phyloP scores from a whole-genome alignment of 2,888 invertebrate genomes.

The Limnephilus rhombicus region DNA sequence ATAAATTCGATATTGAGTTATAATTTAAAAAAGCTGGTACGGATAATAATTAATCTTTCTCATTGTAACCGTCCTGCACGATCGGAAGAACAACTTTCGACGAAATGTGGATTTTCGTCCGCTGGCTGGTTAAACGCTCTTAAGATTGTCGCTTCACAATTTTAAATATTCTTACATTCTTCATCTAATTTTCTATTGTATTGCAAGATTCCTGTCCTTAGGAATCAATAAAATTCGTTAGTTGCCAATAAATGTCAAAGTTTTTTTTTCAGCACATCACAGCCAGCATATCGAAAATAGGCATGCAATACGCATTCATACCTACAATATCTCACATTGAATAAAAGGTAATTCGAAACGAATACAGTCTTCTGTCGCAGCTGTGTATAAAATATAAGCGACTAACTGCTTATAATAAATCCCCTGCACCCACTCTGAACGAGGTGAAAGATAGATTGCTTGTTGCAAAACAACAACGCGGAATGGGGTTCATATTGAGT shows the following conservation, averaged over 20 bases:
- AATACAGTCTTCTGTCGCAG: background rate
- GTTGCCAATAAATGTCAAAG: background rate
- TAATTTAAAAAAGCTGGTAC: too few species aligned
- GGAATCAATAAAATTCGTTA: background rate
- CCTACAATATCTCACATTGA: background rate
- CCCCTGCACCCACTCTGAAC: conserved; percentile 8
- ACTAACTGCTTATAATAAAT: background rate
- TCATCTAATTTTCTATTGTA: too few species aligned
- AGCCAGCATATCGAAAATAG: background rate
- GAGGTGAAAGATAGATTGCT: conserved; percentile 12
- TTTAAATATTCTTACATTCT: too few species aligned
- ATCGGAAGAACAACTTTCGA: too few species aligned
- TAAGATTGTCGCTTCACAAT: too few species aligned
- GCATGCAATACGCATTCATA: background rate
- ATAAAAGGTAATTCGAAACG: background rate
- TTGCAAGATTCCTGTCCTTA: too few species aligned
- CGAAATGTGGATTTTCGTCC: too few species aligned
- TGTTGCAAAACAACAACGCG: conserved; percentile 20
- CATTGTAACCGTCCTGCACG: too few species aligned
- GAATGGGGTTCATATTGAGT: conserved; percentile 25
- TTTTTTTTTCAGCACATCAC: background rate
- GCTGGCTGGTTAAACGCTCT: too few species aligned
- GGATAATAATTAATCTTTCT: too few species aligned
- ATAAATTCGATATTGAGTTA: too few species aligned
- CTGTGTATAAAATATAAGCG: background rate